phyloP scores from a whole-genome alignment of 2,113 vertebrate genomes.

The Mus spicilegus region DNA sequence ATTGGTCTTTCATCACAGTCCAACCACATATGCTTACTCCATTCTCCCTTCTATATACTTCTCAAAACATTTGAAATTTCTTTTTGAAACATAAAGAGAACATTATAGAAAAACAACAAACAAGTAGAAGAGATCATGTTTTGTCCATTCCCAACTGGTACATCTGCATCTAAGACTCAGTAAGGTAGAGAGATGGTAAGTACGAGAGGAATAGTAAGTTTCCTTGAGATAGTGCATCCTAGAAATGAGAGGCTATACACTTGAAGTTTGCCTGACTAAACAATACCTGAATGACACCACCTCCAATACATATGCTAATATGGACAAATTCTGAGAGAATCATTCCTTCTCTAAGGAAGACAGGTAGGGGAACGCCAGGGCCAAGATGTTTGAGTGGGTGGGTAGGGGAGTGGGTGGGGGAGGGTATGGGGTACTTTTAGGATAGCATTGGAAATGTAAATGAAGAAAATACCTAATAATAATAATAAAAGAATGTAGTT shows the following conservation, averaged over 20 bases:
- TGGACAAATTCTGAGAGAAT: not conserved
- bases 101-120: not conserved
- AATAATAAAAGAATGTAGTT: too few relatives aligned
- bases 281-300: not conserved
- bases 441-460: too few relatives aligned
- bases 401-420: too few relatives aligned
- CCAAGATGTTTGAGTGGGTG: too few relatives aligned
- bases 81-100: not conserved
- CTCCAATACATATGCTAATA: not conserved
- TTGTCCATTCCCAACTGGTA: not conserved
- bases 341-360: not conserved
- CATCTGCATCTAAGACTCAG: not conserved
- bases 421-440: too few relatives aligned
- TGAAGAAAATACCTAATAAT: too few relatives aligned
- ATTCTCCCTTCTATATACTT: not conserved
- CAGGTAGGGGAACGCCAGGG: too few relatives aligned
- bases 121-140: not conserved
- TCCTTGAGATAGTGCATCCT: not conserved
- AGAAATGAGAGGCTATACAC: not conserved
- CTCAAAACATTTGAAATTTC: not conserved
- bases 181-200: not conserved
- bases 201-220: not conserved
- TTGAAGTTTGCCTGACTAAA: not conserved
- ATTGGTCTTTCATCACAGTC: not conserved
- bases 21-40: too few relatives aligned